Evolutionary conservation across 2,888 invertebrate genomes (phyloP).

Genomic region (Dryobotodes eremita): DNA sequence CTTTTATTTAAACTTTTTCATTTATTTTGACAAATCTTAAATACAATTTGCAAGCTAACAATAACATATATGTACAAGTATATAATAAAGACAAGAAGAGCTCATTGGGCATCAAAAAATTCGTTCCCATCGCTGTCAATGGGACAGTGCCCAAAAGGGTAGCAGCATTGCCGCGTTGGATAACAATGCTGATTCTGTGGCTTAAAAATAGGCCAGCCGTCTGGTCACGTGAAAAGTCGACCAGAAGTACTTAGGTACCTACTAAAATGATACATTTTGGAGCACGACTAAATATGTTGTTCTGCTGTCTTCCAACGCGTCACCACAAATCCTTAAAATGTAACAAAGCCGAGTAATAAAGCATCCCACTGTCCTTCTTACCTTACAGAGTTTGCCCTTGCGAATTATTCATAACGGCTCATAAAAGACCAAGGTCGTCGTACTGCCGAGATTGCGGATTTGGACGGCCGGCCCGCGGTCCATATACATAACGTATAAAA

Average conservation of each 20-base stretch:
- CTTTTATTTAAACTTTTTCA: neutral
- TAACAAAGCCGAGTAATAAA: slow-evolving; percentile 57
- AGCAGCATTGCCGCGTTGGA: neutral
- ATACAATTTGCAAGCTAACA: neutral
- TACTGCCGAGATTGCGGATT: slow-evolving; percentile 87
- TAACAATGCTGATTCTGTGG: neutral
- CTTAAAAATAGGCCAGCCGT: neutral
- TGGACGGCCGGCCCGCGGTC: slow-evolving; percentile 66
- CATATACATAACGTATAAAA: slow-evolving; percentile 73
- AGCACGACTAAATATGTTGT: neutral
- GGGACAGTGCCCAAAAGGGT: neutral
- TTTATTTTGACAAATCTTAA: neutral
- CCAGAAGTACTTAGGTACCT: neutral
- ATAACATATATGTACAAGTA: neutral
- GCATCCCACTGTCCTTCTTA: slow-evolving; percentile 65
- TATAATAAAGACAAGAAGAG: neutral
- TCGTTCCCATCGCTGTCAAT: neutral
- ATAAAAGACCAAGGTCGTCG: slow-evolving; percentile 87
- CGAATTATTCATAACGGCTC: slow-evolving; percentile 82
- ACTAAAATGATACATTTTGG: neutral
- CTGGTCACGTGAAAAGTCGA: no score
- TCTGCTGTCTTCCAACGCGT: slow-evolving; percentile 5
- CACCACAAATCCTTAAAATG: slow-evolving; percentile 36
- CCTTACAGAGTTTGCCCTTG: slow-evolving; percentile 77
- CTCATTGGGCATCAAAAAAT: neutral